Evolutionary conservation across 2,888 invertebrate genomes (phyloP).

Genomic region (Scaptomyza parva): DNA sequence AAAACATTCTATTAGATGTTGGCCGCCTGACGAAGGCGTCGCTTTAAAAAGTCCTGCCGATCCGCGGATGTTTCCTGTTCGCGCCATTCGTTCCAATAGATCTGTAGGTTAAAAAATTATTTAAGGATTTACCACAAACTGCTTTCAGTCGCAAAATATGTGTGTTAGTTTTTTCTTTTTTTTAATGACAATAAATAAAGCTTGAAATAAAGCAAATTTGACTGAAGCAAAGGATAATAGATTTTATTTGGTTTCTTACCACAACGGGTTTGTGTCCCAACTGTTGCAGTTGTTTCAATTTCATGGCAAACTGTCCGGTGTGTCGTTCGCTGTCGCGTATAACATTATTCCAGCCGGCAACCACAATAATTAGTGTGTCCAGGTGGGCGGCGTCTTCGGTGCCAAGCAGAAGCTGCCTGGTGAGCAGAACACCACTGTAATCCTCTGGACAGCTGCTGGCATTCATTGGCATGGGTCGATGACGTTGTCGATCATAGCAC

Average conservation of each 20-base stretch:
- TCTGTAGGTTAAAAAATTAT: conserved; percentile 79
- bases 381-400: conserved; percentile 49
- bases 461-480: conserved; percentile 85
- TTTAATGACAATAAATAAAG: conserved; percentile 16
- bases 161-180: not conserved
- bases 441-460: conserved; percentile 85
- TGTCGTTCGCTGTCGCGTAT: conserved; percentile 85
- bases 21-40: conserved; percentile 71
- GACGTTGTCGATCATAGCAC: conserved; percentile 86
- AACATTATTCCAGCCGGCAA: conserved; percentile 88
- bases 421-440: conserved; percentile 84
- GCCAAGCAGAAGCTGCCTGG: conserved; percentile 74
- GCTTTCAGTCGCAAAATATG: not conserved
- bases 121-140: too few relatives aligned
- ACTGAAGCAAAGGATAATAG: not conserved
- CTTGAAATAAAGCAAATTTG: not conserved
- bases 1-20: conserved; percentile 33
- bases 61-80: conserved; percentile 77
- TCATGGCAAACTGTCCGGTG: conserved; percentile 87
- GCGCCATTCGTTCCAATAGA: conserved; percentile 86
- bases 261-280: conserved; percentile 87
- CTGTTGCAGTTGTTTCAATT: conserved; percentile 87
- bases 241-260: conserved; percentile 82
- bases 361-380: conserved; percentile 87
- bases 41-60: conserved; percentile 76